These are phyloP conservation scores for Syngnathus acus DNA, from an alignment of 2,797 vertebrate species.

Conservation along the genomic window DNA sequence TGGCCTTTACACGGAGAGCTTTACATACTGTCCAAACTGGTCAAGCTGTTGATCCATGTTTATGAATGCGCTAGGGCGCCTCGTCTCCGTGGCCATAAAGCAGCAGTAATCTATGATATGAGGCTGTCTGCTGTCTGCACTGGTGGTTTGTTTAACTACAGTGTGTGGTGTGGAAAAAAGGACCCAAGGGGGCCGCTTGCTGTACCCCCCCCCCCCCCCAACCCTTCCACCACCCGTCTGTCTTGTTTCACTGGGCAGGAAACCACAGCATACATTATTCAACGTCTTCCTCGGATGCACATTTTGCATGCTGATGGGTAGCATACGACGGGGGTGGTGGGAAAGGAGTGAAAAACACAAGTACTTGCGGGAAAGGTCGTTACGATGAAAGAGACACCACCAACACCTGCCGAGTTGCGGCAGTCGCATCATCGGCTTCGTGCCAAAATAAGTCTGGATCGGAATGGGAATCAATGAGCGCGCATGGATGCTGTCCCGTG, in stretches of 20 bases:
- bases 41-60: constrained; percentile 15
- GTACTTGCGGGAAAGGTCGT: constrained; percentile 13
- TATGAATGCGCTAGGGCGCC: constrained; percentile 33
- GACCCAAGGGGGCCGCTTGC: constrained; percentile 48
- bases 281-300: constrained; percentile 16
- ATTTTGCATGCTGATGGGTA: neutral
- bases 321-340: constrained; percentile 7
- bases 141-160: constrained; percentile 51
- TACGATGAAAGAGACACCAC: neutral
- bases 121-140: constrained; percentile 22
- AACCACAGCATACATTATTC: constrained; percentile 62
- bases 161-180: constrained; percentile 32
- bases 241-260: constrained; percentile 42
- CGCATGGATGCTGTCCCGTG: constrained; percentile 28
- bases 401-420: neutral
- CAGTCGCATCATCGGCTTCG: constrained; percentile 33
- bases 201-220: constrained; percentile 33
- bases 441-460: constrained; percentile 51
- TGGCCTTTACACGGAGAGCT: neutral
- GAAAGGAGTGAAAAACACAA: constrained; percentile 17
- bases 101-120: constrained; percentile 28
- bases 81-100: constrained; percentile 29
- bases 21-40: constrained; percentile 9
- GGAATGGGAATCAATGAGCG: constrained; percentile 54
- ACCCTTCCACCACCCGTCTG: constrained; percentile 27